Base-by-base conservation (phyloP, 2,888 invertebrate genomes). In the Ametastegia equiseti region DNA sequence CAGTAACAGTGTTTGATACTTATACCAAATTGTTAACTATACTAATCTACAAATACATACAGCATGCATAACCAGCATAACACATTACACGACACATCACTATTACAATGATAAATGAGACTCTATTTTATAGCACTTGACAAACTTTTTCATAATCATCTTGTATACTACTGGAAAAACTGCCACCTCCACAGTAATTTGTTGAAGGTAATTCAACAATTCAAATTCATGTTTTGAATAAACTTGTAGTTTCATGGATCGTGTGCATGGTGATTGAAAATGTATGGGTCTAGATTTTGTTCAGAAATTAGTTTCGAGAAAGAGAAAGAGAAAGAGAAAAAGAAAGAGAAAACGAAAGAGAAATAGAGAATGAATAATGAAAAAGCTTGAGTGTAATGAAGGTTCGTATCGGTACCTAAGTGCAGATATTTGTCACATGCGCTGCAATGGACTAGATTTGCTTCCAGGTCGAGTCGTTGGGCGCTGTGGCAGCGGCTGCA, bases 401-500 rank as follows among this genome's bases (percentile, higher is more conserved):
- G 85, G 82, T 85, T 89, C 84, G 87, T 89, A 86, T 89, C 86
- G 88, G 85, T 92, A 93, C 93, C 92, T 92, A 91, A 89, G 89
- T 93, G 93, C 88, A 93, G 92, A 92, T 92, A 92, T 89, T 92
- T 92, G 89, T 92, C 92, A 88, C 93, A 93, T 88, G 92, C 92
- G 90, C 92, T 90, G 89, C 93, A 93, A 90, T 92, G 92, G 86
- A 92, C 89, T 87, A 93, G 91, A 87, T 90, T 91, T 86, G 89
- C 88, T 85, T 94, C 94, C 93, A 94, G 94, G 90, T 94, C 94
- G 92, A 94, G 94, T 92, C 94, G 94, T 91, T 93, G 93, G 89
- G 94, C 94, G 93, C 94, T 93, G 93, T 94, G 95, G 92, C 95
- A 95, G 92, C 94, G 94, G 90, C 94, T 94, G 93, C 95, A 95